Percentiles rank a stretch among this genome's conserved stretches.
These are phyloP conservation scores for Cossypha heuglini DNA, from an alignment of 2,797 vertebrate genomes.

Conservation along the genomic window DNA sequence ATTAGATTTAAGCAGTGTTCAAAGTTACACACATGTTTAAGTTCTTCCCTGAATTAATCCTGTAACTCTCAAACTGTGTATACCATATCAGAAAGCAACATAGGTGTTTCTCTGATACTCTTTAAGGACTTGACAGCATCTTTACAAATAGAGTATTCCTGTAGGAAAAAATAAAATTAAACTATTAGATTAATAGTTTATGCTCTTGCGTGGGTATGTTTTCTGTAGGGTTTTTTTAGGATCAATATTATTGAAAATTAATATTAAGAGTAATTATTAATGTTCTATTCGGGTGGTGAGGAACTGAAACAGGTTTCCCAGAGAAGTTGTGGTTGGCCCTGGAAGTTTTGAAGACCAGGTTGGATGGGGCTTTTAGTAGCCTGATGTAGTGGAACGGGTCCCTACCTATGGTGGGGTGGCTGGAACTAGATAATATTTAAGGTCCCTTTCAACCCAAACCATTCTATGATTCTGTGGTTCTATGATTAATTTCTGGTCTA, in stretches of 20 bases:
- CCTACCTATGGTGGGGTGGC: rapidly evolving
- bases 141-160: neutral
- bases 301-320: neutral
- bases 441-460: neutral
- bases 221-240: neutral
- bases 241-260: neutral
- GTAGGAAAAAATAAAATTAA: neutral
- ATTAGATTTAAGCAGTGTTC: conserved; percentile 2
- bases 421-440: neutral
- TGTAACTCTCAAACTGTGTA: neutral
- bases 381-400: neutral
- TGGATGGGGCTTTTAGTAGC: neutral
- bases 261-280: neutral
- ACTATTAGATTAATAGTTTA: neutral
- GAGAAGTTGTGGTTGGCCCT: neutral
- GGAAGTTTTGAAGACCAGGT: neutral
- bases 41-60: neutral
- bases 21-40: neutral
- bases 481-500: neutral
- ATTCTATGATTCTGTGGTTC: neutral
- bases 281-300: neutral
- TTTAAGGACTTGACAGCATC: neutral
- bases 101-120: neutral
- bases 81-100: neutral
- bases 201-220: neutral